Evolutionary conservation across 2,113 vertebrate species (phyloP).

Genomic region (Carlito syrichta): DNA sequence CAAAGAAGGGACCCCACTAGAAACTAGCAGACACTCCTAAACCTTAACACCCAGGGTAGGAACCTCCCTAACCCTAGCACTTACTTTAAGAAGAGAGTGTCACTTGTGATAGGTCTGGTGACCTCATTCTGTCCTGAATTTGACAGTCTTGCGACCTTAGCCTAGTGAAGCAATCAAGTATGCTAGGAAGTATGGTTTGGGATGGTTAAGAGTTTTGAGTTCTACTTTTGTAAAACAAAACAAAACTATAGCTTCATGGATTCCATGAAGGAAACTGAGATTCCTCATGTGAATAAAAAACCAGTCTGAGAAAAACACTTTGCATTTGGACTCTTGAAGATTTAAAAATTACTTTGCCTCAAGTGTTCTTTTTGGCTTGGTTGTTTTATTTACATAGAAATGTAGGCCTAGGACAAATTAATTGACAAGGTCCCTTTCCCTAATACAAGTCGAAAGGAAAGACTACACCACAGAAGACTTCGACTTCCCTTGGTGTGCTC

Average conservation of each 20-base stretch:
- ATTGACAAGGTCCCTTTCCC: not conserved
- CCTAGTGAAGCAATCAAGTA: not conserved
- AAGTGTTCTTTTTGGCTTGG: not conserved
- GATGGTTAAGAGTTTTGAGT: not conserved
- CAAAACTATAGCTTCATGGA: not conserved
- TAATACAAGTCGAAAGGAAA: not conserved
- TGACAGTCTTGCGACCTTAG: not conserved
- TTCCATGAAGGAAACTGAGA: not conserved
- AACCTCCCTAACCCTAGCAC: not conserved
- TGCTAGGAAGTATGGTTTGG: not conserved
- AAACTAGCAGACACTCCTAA: not conserved
- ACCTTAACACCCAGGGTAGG: rapidly evolving
- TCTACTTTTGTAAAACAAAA: not conserved
- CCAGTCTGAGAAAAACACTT: not conserved
- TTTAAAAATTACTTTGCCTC: not conserved
- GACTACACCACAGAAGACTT: not conserved
- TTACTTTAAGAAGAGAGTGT: not conserved
- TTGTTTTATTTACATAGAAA: not conserved
- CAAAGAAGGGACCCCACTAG: not conserved
- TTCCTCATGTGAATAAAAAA: not conserved
- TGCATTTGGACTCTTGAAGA: not conserved
- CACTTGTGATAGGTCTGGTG: not conserved
- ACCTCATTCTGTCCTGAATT: constrained; percentile 34
- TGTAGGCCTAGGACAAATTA: not conserved
- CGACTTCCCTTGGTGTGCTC: not conserved